These are phyloP conservation scores for Branchellion lobata DNA, from an alignment of 2,888 invertebrate species.

Conservation along the genomic window DNA sequence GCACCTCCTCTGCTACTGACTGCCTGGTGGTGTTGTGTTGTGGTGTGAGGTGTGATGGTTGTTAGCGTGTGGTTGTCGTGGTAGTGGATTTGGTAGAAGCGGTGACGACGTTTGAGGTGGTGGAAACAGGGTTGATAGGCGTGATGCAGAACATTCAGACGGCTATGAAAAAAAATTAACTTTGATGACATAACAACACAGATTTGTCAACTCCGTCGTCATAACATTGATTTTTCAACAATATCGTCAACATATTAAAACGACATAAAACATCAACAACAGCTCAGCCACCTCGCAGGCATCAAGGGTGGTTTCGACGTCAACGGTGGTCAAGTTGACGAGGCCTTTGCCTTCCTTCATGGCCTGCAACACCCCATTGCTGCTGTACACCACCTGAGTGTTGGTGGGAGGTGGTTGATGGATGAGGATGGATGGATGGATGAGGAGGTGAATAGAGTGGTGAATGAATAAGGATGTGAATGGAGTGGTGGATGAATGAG, in stretches of 20 bases:
- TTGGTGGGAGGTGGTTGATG: background rate
- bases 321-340: slow-evolving; percentile 32
- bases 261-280: no score
- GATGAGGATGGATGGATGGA: background rate
- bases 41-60: background rate
- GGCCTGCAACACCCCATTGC: slow-evolving; percentile 12
- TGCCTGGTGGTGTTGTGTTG: slow-evolving; percentile 8
- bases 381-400: slow-evolving; percentile 31
- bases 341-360: slow-evolving; percentile 30
- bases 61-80: background rate
- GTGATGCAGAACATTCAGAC: no score
- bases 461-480: background rate
- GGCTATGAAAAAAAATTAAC: no score
- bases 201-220: no score
- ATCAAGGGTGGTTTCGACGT: slow-evolving; percentile 35
- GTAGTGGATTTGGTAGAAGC: background rate
- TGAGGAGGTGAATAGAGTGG: background rate
- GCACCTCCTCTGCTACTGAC: slow-evolving; percentile 18
- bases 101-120: no score
- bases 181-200: no score
- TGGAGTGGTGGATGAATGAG: background rate
- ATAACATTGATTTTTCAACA: no score
- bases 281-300: slow-evolving; percentile 35
- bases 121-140: no score
- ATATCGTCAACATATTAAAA: no score